These are phyloP conservation scores for Deroptyus accipitrinus DNA, from an alignment of 2,113 vertebrate genomes.

Conservation along the genomic window DNA sequence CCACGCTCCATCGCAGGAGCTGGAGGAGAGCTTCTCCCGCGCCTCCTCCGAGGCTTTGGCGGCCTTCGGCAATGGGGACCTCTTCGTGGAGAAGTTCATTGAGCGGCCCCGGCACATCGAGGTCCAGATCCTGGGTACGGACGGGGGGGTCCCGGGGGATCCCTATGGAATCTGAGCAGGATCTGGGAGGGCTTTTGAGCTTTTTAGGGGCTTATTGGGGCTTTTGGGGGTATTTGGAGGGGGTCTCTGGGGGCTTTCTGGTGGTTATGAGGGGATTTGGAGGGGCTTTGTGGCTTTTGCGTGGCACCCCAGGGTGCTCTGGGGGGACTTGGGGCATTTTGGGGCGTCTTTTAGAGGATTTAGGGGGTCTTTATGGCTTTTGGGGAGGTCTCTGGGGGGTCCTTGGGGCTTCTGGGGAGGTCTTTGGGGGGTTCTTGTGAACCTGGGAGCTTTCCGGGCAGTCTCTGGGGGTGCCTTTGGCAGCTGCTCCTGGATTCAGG, in stretches of 20 bases:
- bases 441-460: no score
- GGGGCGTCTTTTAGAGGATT: no score
- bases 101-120: neutral
- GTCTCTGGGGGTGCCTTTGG: no score
- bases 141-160: no score
- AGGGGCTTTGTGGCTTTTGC: neutral
- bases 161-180: neutral
- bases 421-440: neutral
- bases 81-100: conserved; percentile 3
- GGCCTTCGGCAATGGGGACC: neutral
- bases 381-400: neutral
- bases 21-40: neutral
- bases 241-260: neutral
- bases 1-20: neutral
- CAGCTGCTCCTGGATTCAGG: no score
- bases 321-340: no score
- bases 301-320: no score
- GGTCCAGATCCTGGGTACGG: neutral
- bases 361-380: no score
- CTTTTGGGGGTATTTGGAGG: no score
- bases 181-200: neutral
- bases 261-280: no score
- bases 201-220: neutral
- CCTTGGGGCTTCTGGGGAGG: no score
- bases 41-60: neutral